Evolutionary conservation across 2,888 invertebrate species (phyloP), one percentile per base, ranked within the genome.

Genomic region (Baccha elongata): DNA sequence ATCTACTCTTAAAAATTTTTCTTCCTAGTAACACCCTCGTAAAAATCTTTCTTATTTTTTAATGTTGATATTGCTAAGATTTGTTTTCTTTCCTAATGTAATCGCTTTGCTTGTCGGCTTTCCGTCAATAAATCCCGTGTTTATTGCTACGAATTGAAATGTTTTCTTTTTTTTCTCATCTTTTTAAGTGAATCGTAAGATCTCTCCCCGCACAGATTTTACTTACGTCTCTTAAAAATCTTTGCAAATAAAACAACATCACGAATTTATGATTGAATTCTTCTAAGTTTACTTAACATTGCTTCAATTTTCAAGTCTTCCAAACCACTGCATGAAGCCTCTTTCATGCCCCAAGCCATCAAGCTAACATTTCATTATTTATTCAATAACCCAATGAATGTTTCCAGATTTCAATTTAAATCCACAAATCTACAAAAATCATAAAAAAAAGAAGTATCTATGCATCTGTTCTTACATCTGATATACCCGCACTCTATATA

Each of bases 381-480:
- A 58, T 58, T 55, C 55, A 55, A 55, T 55, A 55, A 37, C 55
- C 15, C 10, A 26, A 8, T n/a, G 37, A 55, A 21, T 55, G 55
- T 37, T 55, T 23, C 55, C 15, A 58, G 55, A 58, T 40, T 58
- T 58, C 55, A 58, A 58, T 58, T 58, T 40, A 58, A 58, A 58
- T 58, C 55, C 40, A 58, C 23, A 40, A 37, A 21, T 55, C 21
- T 37, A 55, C 13, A 40, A 23, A 58, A 19, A 3, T 19, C 19
- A 53, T 19, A 53, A 52, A 52, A 52, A 23, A 40, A 17, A 2
- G 8, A 46, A 1, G 17, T 17, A 40, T 21, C 37, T 52, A 19
- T 35, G n/a, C 11, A 3, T 15, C 29, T 19, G 11, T 8, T 32
- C 2, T 26, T 8, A 13, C 21, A 40, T 35, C 55, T 37, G 15